Percentiles rank a stretch among this genome's conserved stretches.
Conservation (phyloP, 2,797 vertebrate genomes). For the Tokudaia muenninki region DNA sequence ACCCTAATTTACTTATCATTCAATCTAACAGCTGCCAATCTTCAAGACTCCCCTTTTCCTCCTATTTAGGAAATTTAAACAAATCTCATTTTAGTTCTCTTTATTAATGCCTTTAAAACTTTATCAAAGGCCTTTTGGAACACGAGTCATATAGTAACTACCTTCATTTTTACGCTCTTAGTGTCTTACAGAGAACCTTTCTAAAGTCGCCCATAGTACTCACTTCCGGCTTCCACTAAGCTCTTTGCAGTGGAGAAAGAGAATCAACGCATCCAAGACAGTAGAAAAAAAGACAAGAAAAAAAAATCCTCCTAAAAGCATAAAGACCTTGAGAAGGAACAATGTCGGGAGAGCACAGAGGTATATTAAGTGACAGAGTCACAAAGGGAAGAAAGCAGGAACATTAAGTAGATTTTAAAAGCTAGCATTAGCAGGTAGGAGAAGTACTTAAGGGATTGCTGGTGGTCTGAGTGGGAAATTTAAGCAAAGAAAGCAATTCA, state of each 20-base stretch:
- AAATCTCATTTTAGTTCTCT: slow-evolving; percentile 51
- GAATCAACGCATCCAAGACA: slow-evolving; percentile 70
- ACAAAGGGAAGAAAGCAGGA: slow-evolving; percentile 80
- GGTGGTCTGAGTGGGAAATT: slow-evolving; percentile 79
- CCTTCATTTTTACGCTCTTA: slow-evolving; percentile 43
- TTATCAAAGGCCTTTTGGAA: slow-evolving; percentile 53
- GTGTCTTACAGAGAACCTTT: slow-evolving; percentile 47
- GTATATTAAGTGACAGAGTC: slow-evolving; percentile 78
- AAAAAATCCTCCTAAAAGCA: slow-evolving; percentile 79
- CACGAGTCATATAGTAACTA: slow-evolving; percentile 11
- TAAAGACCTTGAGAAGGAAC: slow-evolving; percentile 77
- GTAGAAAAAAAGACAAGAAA: slow-evolving; percentile 58
- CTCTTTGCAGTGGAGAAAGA: slow-evolving; percentile 66
- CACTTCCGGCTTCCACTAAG: slow-evolving; percentile 63
- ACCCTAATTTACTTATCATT: slow-evolving; percentile 49
- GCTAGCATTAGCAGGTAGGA: slow-evolving; percentile 83
- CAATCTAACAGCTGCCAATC: slow-evolving; percentile 56
- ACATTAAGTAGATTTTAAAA: slow-evolving; percentile 83
- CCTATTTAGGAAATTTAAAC: slow-evolving; percentile 61
- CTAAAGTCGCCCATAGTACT: slow-evolving; percentile 61
- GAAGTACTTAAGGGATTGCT: slow-evolving; percentile 82
- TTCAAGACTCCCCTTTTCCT: slow-evolving; percentile 19
- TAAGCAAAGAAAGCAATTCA: slow-evolving; percentile 78
- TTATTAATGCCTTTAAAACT: slow-evolving; percentile 42
- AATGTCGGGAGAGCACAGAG: slow-evolving; percentile 70